Evolutionary conservation across 2,888 invertebrate species (phyloP).

Genomic region (Cynaeus angustus): DNA sequence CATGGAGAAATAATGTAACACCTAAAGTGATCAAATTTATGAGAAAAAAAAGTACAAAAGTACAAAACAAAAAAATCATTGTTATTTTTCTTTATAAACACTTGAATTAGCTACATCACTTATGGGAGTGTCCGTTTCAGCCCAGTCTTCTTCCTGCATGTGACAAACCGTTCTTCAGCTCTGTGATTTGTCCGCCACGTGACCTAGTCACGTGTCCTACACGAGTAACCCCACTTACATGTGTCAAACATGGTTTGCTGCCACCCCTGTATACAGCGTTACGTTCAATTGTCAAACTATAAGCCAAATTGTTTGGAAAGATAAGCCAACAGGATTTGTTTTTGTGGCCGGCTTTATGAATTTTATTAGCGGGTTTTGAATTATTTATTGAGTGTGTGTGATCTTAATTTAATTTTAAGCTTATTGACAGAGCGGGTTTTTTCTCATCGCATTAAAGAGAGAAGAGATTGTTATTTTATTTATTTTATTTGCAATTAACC

Average conservation of each 20-base stretch:
- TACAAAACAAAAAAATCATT: neutral
- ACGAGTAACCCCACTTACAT: conserved; percentile 69
- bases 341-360: conserved; percentile 58
- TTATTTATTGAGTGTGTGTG: conserved; percentile 64
- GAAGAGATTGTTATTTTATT: conserved; percentile 1
- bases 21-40: too few relatives aligned
- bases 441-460: conserved; percentile 6
- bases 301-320: conserved; percentile 70
- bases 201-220: conserved; percentile 61
- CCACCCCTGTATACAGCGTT: conserved; percentile 50
- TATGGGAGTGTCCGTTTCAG: conserved; percentile 64
- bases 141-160: conserved; percentile 57
- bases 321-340: conserved; percentile 68
- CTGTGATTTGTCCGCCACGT: conserved; percentile 64
- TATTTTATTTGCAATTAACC: conserved; percentile 22
- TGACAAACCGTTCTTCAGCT: conserved; percentile 63
- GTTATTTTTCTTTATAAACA: neutral
- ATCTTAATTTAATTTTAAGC: conserved; percentile 66
- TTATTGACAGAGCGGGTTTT: conserved; percentile 23
- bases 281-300: conserved; percentile 49
- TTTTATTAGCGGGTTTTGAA: conserved; percentile 64
- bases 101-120: conserved; percentile 48
- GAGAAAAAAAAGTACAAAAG: too few relatives aligned
- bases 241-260: conserved; percentile 69
- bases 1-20: too few relatives aligned